Conservation (phyloP, 1,140 invertebrate species). For the Cyclargus thomasi region DNA sequence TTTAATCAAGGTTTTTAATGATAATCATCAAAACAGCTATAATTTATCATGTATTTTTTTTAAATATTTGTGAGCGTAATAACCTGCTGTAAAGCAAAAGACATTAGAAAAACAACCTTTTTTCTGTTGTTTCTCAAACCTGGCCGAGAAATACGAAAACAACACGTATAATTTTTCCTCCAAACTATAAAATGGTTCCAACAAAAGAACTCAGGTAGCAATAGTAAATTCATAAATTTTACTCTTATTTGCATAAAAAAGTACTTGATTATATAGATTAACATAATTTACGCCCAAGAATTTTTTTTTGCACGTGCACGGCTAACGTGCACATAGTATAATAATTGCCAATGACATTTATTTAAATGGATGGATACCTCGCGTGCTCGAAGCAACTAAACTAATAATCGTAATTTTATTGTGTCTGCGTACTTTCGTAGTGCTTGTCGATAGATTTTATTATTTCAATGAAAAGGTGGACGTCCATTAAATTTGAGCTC, state of each 20-base stretch:
- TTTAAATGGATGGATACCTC: not conserved
- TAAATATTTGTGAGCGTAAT: no score
- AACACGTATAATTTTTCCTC: no score
- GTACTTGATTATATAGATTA: not conserved
- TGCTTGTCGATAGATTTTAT: not conserved
- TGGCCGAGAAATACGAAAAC: no score
- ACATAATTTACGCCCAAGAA: not conserved
- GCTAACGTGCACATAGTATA: not conserved
- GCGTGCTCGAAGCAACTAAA: not conserved
- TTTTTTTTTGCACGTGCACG: not conserved
- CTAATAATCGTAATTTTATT: conserved; percentile 4
- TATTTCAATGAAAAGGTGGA: not conserved
- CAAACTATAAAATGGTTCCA: not conserved
- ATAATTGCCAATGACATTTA: not conserved
- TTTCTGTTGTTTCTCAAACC: no score
- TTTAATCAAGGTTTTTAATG: no score
- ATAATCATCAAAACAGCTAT: no score
- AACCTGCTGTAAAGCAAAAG: no score
- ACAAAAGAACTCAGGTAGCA: not conserved
- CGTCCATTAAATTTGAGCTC: no score
- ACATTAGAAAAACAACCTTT: no score
- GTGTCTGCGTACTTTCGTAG: not conserved
- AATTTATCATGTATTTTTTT: no score
- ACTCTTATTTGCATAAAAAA: not conserved
- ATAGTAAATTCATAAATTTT: not conserved